These are phyloP conservation scores for Paguma larvata DNA, from an alignment of 2,797 vertebrate species.

Conservation along the genomic window DNA sequence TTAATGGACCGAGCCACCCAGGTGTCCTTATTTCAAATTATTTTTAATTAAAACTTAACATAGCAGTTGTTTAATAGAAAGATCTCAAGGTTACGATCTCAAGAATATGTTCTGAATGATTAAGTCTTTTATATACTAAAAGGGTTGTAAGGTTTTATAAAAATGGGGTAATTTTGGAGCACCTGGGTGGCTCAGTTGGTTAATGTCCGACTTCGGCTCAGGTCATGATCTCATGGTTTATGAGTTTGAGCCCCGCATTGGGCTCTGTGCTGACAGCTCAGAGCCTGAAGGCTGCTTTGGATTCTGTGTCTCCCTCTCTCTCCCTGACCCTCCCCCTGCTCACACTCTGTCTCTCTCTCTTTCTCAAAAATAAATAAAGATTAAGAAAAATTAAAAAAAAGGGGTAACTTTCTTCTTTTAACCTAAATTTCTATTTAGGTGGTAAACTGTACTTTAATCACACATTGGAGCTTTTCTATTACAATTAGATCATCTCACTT, in stretches of 20 bases:
- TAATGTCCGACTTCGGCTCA: too few species aligned
- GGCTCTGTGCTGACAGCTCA: too few species aligned
- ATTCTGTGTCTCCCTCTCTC: too few species aligned
- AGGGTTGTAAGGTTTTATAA: not conserved
- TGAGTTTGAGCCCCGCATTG: too few species aligned
- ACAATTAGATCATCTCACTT: not conserved
- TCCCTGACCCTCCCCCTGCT: too few species aligned
- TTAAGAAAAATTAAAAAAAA: not conserved
- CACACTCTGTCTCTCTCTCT: too few species aligned
- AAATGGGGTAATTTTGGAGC: not conserved
- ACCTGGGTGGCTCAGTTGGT: too few species aligned
- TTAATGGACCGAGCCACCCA: not conserved
- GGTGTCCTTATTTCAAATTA: not conserved
- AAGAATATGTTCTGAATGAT: not conserved
- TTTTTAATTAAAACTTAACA: constrained; percentile 32
- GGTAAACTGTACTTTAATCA: not conserved
- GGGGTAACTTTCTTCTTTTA: not conserved
- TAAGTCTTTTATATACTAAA: not conserved
- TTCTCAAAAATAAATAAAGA: too few species aligned
- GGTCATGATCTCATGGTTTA: too few species aligned
- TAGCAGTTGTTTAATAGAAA: not conserved
- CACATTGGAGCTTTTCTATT: not conserved
- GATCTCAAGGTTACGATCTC: not conserved
- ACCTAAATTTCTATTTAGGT: not conserved
- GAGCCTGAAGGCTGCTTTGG: too few species aligned